Conservation (phyloP, 2,113 vertebrate genomes). For the Caloenas nicobarica region DNA sequence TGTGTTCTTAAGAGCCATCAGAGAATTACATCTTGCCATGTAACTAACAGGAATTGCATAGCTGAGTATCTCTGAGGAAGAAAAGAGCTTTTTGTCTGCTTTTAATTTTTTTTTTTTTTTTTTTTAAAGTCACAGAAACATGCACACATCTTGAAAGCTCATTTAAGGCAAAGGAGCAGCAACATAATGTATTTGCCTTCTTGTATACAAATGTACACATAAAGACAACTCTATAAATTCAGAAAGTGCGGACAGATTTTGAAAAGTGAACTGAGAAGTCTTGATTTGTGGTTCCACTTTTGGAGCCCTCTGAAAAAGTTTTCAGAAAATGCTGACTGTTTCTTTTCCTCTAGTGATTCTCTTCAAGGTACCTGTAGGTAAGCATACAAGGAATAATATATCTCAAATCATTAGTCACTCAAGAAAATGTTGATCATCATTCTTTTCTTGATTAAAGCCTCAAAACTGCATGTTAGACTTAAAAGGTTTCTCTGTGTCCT, state of each 20-base stretch:
- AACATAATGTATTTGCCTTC: not conserved
- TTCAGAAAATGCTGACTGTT: not conserved
- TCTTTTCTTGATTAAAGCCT: constrained; percentile 29
- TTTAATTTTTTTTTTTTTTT: not conserved
- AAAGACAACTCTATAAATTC: not conserved
- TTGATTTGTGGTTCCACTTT: not conserved
- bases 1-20: not conserved
- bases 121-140: not conserved
- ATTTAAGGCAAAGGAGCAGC: not conserved
- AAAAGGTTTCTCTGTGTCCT: constrained; percentile 27
- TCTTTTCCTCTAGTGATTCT: not conserved
- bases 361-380: not conserved
- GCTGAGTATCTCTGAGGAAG: not conserved
- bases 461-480: not conserved
- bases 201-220: not conserved
- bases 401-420: not conserved
- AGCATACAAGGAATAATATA: not conserved
- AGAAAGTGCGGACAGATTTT: not conserved
- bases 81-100: rapidly evolving
- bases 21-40: not conserved
- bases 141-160: not conserved
- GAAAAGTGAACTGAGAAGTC: not conserved
- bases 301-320: not conserved
- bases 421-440: not conserved
- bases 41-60: not conserved